Percentiles rank a stretch among this genome's conserved stretches.
phyloP scores from a whole-genome alignment of 2,797 vertebrate genomes.

The Danio jaintianensis region DNA sequence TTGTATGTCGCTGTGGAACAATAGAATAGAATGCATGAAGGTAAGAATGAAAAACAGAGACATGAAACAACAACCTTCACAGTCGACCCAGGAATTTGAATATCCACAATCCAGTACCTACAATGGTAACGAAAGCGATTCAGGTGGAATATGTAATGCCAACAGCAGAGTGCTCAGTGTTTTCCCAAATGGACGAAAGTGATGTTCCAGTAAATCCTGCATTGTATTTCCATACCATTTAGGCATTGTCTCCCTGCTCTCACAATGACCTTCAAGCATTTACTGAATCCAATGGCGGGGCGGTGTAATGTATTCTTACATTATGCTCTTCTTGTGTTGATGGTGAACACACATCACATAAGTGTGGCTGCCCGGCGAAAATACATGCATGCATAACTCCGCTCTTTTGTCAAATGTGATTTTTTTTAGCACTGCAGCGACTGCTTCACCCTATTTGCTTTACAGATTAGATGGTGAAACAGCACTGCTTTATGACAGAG shows the following conservation, averaged over 20 bases:
- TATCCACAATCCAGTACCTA: conserved; percentile 29
- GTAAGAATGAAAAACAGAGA: neutral
- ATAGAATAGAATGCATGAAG: neutral
- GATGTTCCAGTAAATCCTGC: conserved; percentile 34
- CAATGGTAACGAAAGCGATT: conserved; percentile 12
- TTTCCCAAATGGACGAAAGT: conserved; percentile 54
- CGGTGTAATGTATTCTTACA: conserved; percentile 49
- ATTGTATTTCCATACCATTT: conserved; percentile 46
- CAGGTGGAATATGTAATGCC: conserved; percentile 34
- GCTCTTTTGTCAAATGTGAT: conserved; percentile 47
- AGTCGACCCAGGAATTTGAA: conserved; percentile 12
- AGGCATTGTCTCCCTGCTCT: conserved; percentile 33
- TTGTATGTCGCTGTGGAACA: conserved; percentile 3
- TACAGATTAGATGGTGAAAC: conserved; percentile 62
- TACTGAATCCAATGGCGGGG: conserved; percentile 34
- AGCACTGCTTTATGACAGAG: conserved; percentile 60
- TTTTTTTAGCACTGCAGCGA: conserved; percentile 43
- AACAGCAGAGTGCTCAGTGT: conserved; percentile 28
- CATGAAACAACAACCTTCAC: conserved; percentile 33
- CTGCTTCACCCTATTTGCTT: conserved; percentile 54
- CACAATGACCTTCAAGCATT: conserved; percentile 58
- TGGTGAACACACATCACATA: conserved; percentile 57
- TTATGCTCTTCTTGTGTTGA: conserved; percentile 19
- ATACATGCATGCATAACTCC: conserved; percentile 46
- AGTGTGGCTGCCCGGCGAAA: conserved; percentile 57